Percentiles rank a stretch among this genome's conserved stretches.
phyloP scores from a whole-genome alignment of 2,888 invertebrate species.

The Leucoma salicis region DNA sequence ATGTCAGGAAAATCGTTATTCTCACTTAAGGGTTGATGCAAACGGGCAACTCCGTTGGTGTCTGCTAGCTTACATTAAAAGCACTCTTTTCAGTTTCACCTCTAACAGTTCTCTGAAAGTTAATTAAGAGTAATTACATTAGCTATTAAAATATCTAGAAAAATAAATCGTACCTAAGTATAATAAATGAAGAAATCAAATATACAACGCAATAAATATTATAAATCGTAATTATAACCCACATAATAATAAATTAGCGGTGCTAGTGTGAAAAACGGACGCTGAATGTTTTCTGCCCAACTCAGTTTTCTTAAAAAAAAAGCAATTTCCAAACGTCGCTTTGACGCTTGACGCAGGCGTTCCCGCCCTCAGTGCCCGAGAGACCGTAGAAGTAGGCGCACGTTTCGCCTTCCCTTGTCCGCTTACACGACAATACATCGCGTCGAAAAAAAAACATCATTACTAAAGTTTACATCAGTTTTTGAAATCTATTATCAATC shows the following conservation, averaged over 20 bases:
- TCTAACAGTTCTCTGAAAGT: too few species aligned
- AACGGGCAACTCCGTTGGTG: too few species aligned
- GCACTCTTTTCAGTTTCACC: too few species aligned
- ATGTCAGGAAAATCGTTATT: too few species aligned
- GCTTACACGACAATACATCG: slow-evolving; percentile 37
- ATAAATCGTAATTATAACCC: too few species aligned
- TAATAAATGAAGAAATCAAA: neutral
- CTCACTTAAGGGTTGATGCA: too few species aligned
- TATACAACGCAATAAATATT: too few species aligned
- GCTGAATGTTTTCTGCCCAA: slow-evolving; percentile 41
- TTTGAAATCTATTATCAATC: slow-evolving; percentile 10
- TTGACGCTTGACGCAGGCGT: slow-evolving; percentile 50
- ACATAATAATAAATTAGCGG: slow-evolving; percentile 16
- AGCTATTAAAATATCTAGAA: too few species aligned
- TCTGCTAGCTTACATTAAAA: too few species aligned
- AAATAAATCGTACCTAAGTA: too few species aligned
- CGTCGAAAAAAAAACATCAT: slow-evolving; percentile 35
- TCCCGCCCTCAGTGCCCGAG: slow-evolving; percentile 56
- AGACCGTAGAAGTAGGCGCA: slow-evolving; percentile 39
- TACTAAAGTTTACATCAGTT: slow-evolving; percentile 23
- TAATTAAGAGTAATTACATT: too few species aligned
- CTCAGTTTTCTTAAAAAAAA: slow-evolving; percentile 37
- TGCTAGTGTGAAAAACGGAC: slow-evolving; percentile 29
- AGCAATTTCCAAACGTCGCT: slow-evolving; percentile 36
- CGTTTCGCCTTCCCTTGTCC: slow-evolving; percentile 38